Percentiles rank a stretch among this genome's conserved stretches.
Conservation (phyloP, 2,113 vertebrate species). For the Propithecus coquereli region DNA sequence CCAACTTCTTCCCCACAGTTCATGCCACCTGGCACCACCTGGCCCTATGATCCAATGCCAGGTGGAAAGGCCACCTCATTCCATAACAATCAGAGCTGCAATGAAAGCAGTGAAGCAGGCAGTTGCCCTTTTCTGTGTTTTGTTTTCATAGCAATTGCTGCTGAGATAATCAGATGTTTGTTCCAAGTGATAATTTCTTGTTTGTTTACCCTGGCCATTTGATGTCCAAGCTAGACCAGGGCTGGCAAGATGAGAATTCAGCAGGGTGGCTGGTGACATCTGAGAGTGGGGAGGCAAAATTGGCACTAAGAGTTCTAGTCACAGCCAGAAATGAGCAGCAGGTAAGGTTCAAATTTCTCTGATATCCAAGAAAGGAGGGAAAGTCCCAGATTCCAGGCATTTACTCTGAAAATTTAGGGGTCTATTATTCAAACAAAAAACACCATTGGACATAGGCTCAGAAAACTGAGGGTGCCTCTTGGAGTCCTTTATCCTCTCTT, state of each 20-base stretch:
- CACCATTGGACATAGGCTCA: background rate
- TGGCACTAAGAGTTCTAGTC: constrained; percentile 32
- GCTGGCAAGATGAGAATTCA: constrained; percentile 63
- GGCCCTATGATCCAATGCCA: constrained; percentile 53
- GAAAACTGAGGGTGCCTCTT: background rate
- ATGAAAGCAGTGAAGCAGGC: constrained; percentile 60
- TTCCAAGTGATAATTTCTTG: constrained; percentile 76
- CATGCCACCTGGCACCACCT: constrained; percentile 74
- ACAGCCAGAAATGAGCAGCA: constrained; percentile 54
- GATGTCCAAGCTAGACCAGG: constrained; percentile 45
- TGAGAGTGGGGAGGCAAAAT: constrained; percentile 55
- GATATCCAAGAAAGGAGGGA: background rate
- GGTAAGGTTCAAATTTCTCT: constrained; percentile 38
- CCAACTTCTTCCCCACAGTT: constrained; percentile 55
- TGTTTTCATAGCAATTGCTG: constrained; percentile 69
- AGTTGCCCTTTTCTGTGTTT: constrained; percentile 67
- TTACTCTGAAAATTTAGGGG: constrained; percentile 6
- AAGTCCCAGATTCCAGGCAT: constrained; percentile 17
- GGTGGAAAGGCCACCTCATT: constrained; percentile 70
- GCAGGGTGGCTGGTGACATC: constrained; percentile 63
- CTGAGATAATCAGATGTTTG: constrained; percentile 75
- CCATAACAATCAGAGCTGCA: constrained; percentile 59
- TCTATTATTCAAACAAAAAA: background rate
- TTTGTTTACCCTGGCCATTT: constrained; percentile 71
- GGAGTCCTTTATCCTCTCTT: background rate